A percentile compares a stretch with the other conserved stretches of the same genome.
Evolutionary conservation across 2,888 invertebrate genomes (phyloP).

Genomic region (Schizotus pectinicornis): DNA sequence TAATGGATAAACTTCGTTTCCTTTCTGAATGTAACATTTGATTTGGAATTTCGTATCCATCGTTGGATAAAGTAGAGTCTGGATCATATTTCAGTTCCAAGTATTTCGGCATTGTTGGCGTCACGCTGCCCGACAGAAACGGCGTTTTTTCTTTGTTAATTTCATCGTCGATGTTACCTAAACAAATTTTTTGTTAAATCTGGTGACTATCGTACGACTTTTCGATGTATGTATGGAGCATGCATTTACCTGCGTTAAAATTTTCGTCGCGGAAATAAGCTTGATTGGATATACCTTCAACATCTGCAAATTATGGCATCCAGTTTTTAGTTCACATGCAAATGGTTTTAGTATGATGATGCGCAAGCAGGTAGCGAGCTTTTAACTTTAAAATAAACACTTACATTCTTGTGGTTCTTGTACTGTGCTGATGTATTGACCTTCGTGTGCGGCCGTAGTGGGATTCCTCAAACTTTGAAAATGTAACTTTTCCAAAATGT

Average conservation of each 20-base stretch:
- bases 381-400: constrained; percentile 30
- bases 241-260: constrained; percentile 64
- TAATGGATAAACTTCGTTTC: not conserved
- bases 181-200: constrained; percentile 27
- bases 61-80: constrained; percentile 56
- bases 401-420: constrained; percentile 57
- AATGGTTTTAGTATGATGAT: constrained; percentile 19
- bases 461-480: constrained; percentile 51
- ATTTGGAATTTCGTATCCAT: constrained; percentile 71
- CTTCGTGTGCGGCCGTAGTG: constrained; percentile 57
- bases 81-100: constrained; percentile 69
- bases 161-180: constrained; percentile 59
- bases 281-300: constrained; percentile 76
- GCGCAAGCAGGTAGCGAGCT: not conserved
- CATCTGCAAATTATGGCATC: constrained; percentile 58
- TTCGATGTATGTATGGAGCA: constrained; percentile 2
- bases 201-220: not conserved
- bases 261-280: constrained; percentile 80
- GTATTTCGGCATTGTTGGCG: constrained; percentile 63
- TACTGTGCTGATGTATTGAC: constrained; percentile 60
- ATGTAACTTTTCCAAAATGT: constrained; percentile 62
- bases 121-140: constrained; percentile 52
- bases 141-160: constrained; percentile 59
- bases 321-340: constrained; percentile 35
- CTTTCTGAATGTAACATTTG: constrained; percentile 26